Percentiles rank a stretch among this genome's conserved stretches.
phyloP scores from a whole-genome alignment of 2,888 invertebrate species.

The Desoria tigrina region DNA sequence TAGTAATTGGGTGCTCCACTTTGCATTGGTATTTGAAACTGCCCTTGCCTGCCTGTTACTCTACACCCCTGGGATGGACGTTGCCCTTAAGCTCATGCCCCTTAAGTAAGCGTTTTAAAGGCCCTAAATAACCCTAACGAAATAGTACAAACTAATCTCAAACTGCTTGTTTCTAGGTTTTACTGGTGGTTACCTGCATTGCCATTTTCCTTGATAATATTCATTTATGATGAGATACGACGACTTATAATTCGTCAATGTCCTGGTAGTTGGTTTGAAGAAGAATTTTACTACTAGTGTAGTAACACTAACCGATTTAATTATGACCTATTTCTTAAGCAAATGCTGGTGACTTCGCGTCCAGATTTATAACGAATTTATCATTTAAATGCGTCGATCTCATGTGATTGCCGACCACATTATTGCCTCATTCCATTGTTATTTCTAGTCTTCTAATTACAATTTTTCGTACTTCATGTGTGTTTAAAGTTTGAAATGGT shows the following conservation, averaged over 20 bases:
- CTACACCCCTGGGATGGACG: slow-evolving; percentile 60
- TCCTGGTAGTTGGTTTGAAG: slow-evolving; percentile 70
- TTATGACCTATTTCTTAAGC: no score
- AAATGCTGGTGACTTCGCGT: no score
- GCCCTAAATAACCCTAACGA: slow-evolving; percentile 33
- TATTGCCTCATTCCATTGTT: no score
- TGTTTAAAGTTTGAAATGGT: no score
- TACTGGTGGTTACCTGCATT: slow-evolving; percentile 64
- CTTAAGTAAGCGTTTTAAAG: slow-evolving; percentile 47
- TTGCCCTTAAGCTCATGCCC: slow-evolving; percentile 55
- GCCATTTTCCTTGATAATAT: slow-evolving; percentile 74
- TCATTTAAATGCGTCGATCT: no score
- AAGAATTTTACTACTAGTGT: slow-evolving; percentile 73
- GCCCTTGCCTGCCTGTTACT: slow-evolving; percentile 59
- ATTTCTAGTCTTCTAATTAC: no score
- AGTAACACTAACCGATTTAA: no score
- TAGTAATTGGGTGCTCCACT: slow-evolving; percentile 65
- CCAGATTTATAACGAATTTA: no score
- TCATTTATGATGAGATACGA: slow-evolving; percentile 72
- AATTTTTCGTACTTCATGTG: no score
- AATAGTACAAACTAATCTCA: slow-evolving; percentile 30
- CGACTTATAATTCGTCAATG: slow-evolving; percentile 69
- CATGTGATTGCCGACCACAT: no score
- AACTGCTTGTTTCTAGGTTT: slow-evolving; percentile 57
- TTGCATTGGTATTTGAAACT: slow-evolving; percentile 64